Evolutionary conservation across 1,140 invertebrate species (phyloP).

Genomic region (Radopholus similis): DNA sequence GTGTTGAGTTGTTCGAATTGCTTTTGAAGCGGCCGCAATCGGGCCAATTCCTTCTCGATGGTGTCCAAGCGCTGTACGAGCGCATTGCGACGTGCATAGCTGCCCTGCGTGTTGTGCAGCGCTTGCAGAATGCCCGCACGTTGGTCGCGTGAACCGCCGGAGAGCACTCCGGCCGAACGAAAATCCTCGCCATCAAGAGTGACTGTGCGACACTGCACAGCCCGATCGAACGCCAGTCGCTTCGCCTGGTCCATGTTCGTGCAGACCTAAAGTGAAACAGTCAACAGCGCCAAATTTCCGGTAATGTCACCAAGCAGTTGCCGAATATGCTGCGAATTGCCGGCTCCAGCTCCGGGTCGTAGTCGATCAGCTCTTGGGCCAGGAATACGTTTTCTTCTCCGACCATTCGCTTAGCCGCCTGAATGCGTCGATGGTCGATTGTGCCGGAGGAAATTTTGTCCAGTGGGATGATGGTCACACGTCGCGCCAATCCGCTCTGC

Average conservation of each 20-base stretch:
- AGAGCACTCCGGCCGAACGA: slow-evolving; percentile 80
- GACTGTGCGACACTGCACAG: slow-evolving; percentile 74
- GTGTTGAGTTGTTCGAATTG: slow-evolving; percentile 21
- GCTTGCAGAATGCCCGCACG: slow-evolving; percentile 13
- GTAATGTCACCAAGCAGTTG: slow-evolving; percentile 17
- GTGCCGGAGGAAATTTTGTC: slow-evolving; percentile 72
- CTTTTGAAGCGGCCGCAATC: slow-evolving; percentile 16
- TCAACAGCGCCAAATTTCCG: background rate
- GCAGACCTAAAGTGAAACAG: slow-evolving; percentile 59
- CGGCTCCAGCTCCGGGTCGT: slow-evolving; percentile 73
- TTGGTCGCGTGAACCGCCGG: slow-evolving; percentile 69
- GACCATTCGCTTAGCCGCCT: slow-evolving; percentile 23
- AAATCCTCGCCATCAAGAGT: slow-evolving; percentile 87
- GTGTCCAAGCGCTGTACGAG: slow-evolving; percentile 17
- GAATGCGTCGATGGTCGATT: slow-evolving; percentile 1
- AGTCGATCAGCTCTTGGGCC: slow-evolving; percentile 78
- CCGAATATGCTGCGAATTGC: slow-evolving; percentile 77
- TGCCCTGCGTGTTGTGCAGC: background rate
- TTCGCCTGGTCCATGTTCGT: slow-evolving; percentile 75
- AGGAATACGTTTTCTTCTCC: slow-evolving; percentile 72
- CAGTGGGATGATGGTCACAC: slow-evolving; percentile 71
- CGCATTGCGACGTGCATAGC: slow-evolving; percentile 12
- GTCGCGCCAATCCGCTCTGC: slow-evolving; percentile 17
- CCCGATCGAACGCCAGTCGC: slow-evolving; percentile 72
- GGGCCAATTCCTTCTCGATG: slow-evolving; percentile 29